These are phyloP conservation scores for Falco rusticolus DNA, from an alignment of 2,797 vertebrate species.

Conservation along the genomic window DNA sequence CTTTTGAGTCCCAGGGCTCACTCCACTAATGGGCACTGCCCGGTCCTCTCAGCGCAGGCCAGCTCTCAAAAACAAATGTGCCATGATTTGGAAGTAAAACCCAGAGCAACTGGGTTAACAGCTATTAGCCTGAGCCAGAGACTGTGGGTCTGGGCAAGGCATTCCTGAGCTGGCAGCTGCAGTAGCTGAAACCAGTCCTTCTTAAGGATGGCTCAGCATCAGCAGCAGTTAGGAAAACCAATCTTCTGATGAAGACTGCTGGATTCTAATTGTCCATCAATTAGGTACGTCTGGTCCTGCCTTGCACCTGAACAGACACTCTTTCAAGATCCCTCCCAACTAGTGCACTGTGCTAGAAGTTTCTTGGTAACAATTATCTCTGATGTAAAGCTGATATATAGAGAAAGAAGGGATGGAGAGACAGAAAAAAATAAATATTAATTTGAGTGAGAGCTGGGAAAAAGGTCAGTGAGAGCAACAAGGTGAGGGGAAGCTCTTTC, in stretches of 20 bases:
- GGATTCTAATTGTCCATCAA: conserved; percentile 13
- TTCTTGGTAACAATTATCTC: not conserved
- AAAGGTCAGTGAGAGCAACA: not conserved
- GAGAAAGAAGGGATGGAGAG: not conserved
- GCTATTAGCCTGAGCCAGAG: not conserved
- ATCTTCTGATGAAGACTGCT: not conserved
- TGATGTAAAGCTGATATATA: not conserved
- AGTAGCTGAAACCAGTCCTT: not conserved
- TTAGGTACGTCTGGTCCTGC: not conserved
- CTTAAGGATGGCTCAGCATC: not conserved
- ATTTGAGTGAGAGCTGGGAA: not conserved
- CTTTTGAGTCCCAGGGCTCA: accelerated
- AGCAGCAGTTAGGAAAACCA: not conserved
- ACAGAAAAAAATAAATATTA: not conserved
- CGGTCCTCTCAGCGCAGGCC: not conserved
- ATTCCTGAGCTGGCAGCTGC: not conserved
- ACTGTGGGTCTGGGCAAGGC: not conserved
- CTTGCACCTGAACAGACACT: not conserved
- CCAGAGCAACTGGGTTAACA: not conserved
- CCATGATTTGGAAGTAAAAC: not conserved
- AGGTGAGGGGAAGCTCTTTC: not conserved
- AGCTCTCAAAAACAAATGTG: not conserved
- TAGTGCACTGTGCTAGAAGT: not conserved
- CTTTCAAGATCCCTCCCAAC: not conserved
- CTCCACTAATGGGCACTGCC: not conserved